Evolutionary conservation across 2,888 invertebrate genomes (phyloP), one percentile per base, ranked within the genome.

Genomic region (Ischnus inquisitorius): DNA sequence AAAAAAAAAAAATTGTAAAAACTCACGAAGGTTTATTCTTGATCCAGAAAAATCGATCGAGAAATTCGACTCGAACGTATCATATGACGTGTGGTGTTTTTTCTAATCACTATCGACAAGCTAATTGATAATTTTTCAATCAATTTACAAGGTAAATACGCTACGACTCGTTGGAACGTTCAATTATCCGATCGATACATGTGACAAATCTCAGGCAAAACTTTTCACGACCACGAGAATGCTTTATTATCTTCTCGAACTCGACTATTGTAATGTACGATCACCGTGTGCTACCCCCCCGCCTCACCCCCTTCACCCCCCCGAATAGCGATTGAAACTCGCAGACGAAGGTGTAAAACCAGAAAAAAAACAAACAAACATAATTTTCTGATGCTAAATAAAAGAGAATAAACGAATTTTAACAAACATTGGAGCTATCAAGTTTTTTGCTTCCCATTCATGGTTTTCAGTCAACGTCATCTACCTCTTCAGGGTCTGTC

Each of bases 331-430:
- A 34, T 69, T 28, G 51, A 54, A 64, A 51, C 68, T 34, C 34
- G 51, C 54, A 22, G 39, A 39, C 19, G 19, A 57, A 71, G 71
- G 19, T 19, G 41, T 14, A 28, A 71, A 57, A 57, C 22, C 71
- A 22, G 54, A 54, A 39, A 54, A 39, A 39, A 54, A 39, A 54
- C 3, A 19, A 54, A 54, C 14, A 22, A 71, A 57, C 22, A 71
- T 72, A n/a, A 46, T 43, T 72, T 72, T 72, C 43, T 72, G 41
- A 25, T 57, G 71, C 3, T n/a, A 71, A 57, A 34, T 41, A 72
- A 25, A 72, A 71, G 43, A 57, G 39, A 71, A 71, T 71, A 71
- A 71, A 71, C 41, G 71, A 57, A 57, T 57, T 71, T 71, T 57
- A 57, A 54, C 19, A 57, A 71, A 71, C 22, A 22, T 57, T 41